A percentile compares a stretch with the other conserved stretches of the same genome.
Evolutionary conservation across 2,797 vertebrate species (phyloP).

Genomic region (Babyrousa celebensis): DNA sequence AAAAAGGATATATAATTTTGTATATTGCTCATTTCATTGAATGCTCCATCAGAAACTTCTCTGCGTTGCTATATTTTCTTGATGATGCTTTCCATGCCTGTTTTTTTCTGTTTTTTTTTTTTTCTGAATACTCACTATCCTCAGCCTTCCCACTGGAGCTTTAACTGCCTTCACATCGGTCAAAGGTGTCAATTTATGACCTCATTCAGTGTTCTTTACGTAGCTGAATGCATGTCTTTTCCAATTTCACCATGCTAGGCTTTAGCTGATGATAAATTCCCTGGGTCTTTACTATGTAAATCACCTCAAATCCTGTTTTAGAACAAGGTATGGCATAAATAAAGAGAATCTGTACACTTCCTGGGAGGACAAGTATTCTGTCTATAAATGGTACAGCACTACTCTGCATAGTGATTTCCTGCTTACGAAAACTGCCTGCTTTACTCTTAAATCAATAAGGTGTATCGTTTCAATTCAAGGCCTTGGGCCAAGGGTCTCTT

Average conservation of each 20-base stretch:
- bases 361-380: not conserved
- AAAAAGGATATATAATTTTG: too few relatives aligned
- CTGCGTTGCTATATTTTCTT: too few relatives aligned
- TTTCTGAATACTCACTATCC: not conserved
- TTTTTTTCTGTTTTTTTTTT: too few relatives aligned
- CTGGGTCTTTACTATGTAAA: not conserved
- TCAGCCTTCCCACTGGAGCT: not conserved
- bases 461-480: not conserved
- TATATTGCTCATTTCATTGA: too few relatives aligned
- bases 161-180: not conserved
- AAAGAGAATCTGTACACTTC: slow-evolving; percentile 20
- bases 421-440: not conserved
- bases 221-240: not conserved
- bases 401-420: not conserved
- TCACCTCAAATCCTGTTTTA: not conserved
- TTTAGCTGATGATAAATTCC: not conserved
- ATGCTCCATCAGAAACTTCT: too few relatives aligned
- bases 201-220: not conserved
- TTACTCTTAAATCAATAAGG: not conserved
- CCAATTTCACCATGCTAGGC: not conserved
- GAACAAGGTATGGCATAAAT: not conserved
- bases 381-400: not conserved
- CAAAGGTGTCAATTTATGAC: not conserved
- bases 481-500: not conserved
- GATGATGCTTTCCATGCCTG: too few relatives aligned